Evolutionary conservation across 2,797 vertebrate genomes (phyloP).

Genomic region (Cossypha heuglini): DNA sequence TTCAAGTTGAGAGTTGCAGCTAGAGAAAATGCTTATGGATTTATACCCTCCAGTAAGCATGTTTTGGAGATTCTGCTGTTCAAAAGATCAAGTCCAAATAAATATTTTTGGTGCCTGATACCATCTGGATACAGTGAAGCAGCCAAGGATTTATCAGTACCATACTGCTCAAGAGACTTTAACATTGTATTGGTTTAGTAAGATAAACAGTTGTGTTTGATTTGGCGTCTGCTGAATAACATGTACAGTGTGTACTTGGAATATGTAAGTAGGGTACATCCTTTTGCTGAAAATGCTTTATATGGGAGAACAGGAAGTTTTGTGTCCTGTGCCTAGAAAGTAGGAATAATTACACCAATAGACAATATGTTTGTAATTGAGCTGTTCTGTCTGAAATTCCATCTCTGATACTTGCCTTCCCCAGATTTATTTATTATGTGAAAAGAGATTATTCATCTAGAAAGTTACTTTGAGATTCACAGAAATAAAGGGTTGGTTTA

Average conservation of each 20-base stretch:
- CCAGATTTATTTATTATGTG: neutral
- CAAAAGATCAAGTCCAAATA: conserved; percentile 10
- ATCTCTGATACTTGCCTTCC: neutral
- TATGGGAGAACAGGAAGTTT: neutral
- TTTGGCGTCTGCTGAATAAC: neutral
- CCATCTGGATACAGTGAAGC: neutral
- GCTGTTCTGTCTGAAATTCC: neutral
- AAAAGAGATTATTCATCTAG: neutral
- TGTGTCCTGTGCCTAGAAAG: neutral
- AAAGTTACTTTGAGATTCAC: neutral
- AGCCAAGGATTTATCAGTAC: neutral
- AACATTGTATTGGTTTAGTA: neutral
- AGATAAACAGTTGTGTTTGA: neutral
- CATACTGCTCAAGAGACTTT: neutral
- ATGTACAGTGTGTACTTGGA: neutral
- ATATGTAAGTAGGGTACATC: neutral
- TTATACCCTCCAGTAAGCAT: neutral
- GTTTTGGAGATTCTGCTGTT: neutral
- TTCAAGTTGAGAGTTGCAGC: neutral
- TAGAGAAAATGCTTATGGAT: neutral
- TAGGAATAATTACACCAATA: neutral
- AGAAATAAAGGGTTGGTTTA: neutral
- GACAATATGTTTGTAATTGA: neutral
- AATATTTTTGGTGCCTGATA: neutral
- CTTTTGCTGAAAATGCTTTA: neutral